phyloP scores from a whole-genome alignment of 2,113 vertebrate species.

The Romanogobio albipinnatus region DNA sequence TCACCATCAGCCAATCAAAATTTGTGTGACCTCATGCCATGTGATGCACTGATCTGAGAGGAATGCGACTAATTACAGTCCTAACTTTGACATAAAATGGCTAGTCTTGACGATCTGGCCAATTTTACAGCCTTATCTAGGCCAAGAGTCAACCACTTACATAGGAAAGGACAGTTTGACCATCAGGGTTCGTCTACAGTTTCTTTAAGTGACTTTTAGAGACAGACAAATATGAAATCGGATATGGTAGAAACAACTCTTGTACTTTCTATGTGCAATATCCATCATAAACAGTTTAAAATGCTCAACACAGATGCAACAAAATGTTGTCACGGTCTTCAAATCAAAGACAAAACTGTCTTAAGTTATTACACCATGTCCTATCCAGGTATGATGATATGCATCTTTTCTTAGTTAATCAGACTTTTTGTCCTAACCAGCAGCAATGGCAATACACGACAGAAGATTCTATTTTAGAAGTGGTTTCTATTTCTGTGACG shows the following conservation, averaged over 20 bases:
- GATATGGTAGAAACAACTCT: no score
- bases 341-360: neutral
- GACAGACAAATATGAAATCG: no score
- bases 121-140: neutral
- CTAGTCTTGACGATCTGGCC: neutral
- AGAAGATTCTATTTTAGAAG: no score
- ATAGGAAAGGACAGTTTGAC: neutral
- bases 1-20: neutral
- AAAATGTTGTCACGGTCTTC: neutral
- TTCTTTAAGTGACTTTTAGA: no score
- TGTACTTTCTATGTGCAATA: no score
- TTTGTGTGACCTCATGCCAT: conserved; percentile 7
- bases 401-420: no score
- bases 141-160: neutral
- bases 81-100: neutral
- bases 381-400: no score
- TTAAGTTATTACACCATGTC: neutral
- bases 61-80: neutral
- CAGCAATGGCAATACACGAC: no score
- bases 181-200: neutral
- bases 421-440: no score
- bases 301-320: neutral
- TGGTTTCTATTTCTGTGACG: accelerated
- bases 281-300: no score
- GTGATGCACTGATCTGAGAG: neutral